These are phyloP conservation scores for Sebastes melanostomus DNA, from an alignment of 2,797 vertebrate genomes.

Conservation along the genomic window DNA sequence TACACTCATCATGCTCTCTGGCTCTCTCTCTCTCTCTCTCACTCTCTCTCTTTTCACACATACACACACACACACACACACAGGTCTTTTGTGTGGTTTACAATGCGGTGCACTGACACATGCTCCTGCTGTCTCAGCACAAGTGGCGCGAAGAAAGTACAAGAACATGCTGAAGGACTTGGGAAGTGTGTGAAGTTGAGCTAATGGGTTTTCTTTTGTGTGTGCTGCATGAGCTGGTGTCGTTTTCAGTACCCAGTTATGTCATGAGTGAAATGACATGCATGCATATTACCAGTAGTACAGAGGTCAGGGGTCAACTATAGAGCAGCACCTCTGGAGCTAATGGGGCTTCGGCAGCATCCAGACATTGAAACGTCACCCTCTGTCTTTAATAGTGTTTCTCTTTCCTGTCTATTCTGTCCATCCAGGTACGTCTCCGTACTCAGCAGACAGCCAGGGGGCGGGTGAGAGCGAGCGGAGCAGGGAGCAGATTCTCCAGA, in stretches of 20 bases:
- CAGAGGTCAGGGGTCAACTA: not conserved
- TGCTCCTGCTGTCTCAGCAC: slow-evolving; percentile 74
- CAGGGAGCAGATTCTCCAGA: slow-evolving; percentile 94
- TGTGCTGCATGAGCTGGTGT: not conserved
- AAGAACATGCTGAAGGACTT: slow-evolving; percentile 65
- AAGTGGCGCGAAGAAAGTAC: slow-evolving; percentile 61
- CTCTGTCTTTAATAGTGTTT: slow-evolving; percentile 6
- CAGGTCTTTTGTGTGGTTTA: slow-evolving; percentile 61
- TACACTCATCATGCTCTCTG: slow-evolving; percentile 70
- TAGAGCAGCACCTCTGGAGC: not conserved
- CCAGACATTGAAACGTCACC: not conserved
- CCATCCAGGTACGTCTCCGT: slow-evolving; percentile 79
- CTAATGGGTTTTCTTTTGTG: slow-evolving; percentile 21
- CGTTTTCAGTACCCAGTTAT: slow-evolving; percentile 16
- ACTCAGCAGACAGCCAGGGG: slow-evolving; percentile 83
- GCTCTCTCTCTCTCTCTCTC: slow-evolving; percentile 26
- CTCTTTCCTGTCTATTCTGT: not conserved
- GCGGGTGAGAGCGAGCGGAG: slow-evolving; percentile 86
- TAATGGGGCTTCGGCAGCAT: not conserved
- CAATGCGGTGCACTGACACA: slow-evolving; percentile 64
- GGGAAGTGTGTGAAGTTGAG: slow-evolving; percentile 38
- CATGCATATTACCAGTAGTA: not conserved
- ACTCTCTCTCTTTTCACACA: not conserved
- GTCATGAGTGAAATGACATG: slow-evolving; percentile 9
- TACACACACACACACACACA: not conserved